phyloP scores from a whole-genome alignment of 2,797 vertebrate species.

The Thripadectes ignobilis region DNA sequence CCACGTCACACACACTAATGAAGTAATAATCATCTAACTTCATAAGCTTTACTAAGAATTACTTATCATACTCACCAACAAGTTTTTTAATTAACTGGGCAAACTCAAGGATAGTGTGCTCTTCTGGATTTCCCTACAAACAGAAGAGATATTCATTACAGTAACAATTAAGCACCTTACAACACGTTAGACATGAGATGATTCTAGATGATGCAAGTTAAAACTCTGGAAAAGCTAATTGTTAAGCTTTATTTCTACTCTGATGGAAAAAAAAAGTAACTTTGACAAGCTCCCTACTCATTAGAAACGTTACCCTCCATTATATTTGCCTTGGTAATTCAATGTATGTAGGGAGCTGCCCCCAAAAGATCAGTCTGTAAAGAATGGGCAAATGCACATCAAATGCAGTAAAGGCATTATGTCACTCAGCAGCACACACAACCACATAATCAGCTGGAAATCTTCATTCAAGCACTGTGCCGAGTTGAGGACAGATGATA shows the following conservation, averaged over 20 bases:
- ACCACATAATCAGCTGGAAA: not conserved
- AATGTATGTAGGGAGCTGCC: accelerated
- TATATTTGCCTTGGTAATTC: not conserved
- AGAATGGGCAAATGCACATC: not conserved
- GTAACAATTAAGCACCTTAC: not conserved
- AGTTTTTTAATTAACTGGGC: conserved; percentile 96
- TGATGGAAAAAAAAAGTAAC: accelerated
- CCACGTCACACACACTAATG: not conserved
- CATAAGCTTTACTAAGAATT: not conserved
- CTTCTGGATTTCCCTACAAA: conserved; percentile 94
- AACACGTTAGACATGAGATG: not conserved
- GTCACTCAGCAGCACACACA: not conserved
- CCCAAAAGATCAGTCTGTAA: not conserved
- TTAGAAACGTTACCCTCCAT: not conserved
- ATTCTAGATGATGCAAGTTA: not conserved
- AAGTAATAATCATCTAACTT: not conserved
- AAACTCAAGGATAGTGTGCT: conserved; percentile 97
- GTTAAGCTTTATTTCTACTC: not conserved
- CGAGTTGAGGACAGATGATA: not conserved
- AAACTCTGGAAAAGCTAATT: not conserved
- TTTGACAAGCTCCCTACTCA: not conserved
- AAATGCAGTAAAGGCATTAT: not conserved
- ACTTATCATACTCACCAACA: conserved; percentile 85
- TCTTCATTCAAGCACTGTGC: not conserved
- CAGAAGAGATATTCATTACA: conserved; percentile 26